phyloP scores from a whole-genome alignment of 2,888 invertebrate genomes.

The Drosophila kokeensis region DNA sequence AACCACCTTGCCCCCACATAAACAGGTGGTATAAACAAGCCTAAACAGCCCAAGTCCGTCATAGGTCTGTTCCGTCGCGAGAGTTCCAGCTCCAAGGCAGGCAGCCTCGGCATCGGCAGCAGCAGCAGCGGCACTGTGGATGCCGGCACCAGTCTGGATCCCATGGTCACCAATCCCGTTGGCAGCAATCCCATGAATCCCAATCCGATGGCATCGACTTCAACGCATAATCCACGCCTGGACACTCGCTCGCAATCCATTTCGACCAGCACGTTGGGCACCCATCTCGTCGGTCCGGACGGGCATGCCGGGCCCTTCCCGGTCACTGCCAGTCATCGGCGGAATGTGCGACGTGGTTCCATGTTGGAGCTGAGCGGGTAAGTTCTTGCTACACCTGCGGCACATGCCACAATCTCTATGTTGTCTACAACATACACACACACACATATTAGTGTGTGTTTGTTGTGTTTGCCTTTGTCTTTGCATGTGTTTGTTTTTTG shows the following conservation, averaged over 20 bases:
- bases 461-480: slow-evolving; percentile 30
- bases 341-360: slow-evolving; percentile 91
- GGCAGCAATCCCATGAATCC: slow-evolving; percentile 84
- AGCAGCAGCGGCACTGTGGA: slow-evolving; percentile 85
- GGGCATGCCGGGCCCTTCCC: slow-evolving; percentile 88
- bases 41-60: slow-evolving; percentile 93
- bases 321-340: slow-evolving; percentile 89
- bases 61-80: slow-evolving; percentile 95
- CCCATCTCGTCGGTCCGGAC: slow-evolving; percentile 77
- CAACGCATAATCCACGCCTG: slow-evolving; percentile 79
- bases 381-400: slow-evolving; percentile 79
- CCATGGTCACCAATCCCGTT: slow-evolving; percentile 76
- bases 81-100: slow-evolving; percentile 89
- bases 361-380: slow-evolving; percentile 93
- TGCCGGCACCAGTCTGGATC: slow-evolving; percentile 86
- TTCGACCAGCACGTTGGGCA: slow-evolving; percentile 76
- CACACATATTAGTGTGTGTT: slow-evolving; percentile 9
- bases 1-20: slow-evolving; percentile 9
- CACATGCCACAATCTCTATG: slow-evolving; percentile 34
- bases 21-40: slow-evolving; percentile 93
- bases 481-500: slow-evolving; percentile 6
- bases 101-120: slow-evolving; percentile 86
- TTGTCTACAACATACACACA: slow-evolving; percentile 20
- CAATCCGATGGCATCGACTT: slow-evolving; percentile 70
- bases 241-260: slow-evolving; percentile 83